Conservation (phyloP, 2,113 vertebrate species). For the Grallaria varia region DNA sequence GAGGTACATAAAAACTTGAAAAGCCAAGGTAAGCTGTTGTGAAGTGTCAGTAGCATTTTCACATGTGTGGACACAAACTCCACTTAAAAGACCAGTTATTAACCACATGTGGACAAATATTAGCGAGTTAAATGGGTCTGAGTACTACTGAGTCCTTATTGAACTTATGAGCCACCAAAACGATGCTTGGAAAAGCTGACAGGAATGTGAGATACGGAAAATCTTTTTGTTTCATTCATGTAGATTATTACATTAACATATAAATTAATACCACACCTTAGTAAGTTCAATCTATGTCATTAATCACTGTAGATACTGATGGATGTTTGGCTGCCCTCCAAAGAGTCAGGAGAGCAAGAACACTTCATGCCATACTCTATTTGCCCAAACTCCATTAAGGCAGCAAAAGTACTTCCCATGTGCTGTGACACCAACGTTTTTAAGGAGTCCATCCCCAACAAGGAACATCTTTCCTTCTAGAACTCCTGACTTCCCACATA, state of each 20-base stretch:
- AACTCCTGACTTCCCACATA: not conserved
- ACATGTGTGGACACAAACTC: not conserved
- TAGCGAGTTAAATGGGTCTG: not conserved
- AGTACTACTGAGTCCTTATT: not conserved
- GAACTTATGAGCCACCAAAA: not conserved
- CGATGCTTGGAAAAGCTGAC: not conserved
- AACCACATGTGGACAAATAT: not conserved
- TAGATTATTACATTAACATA: not conserved
- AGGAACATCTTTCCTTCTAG: not conserved
- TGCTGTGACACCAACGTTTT: not conserved
- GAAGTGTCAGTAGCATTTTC: not conserved
- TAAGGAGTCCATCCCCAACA: not conserved
- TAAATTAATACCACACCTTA: not conserved
- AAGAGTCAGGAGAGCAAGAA: not conserved
- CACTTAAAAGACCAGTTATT: not conserved
- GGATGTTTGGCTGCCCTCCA: not conserved
- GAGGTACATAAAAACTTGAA: not conserved
- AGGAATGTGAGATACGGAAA: not conserved
- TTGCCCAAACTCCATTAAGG: not conserved
- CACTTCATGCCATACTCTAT: not conserved
- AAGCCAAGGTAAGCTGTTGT: not conserved
- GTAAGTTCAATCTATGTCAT: not conserved
- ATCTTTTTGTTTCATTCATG: not conserved
- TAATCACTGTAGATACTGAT: not conserved
- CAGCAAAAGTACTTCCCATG: not conserved